These are phyloP conservation scores for Arge pagana DNA, from an alignment of 2,888 invertebrate species.

Conservation along the genomic window DNA sequence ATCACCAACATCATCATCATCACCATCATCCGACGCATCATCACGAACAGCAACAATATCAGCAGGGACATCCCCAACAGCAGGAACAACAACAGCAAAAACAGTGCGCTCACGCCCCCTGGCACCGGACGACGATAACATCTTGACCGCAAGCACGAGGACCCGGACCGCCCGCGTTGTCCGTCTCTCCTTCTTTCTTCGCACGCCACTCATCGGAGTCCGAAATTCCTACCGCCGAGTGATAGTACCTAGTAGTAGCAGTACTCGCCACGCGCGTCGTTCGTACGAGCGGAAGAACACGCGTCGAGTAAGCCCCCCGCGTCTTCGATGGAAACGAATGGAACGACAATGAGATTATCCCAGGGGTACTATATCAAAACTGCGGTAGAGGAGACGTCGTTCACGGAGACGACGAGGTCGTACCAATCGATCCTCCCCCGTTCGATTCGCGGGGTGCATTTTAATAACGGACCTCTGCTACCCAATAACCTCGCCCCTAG, in stretches of 20 bases:
- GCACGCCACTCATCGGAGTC: background rate
- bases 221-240: background rate
- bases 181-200: conserved; percentile 9
- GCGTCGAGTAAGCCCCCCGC: too few species aligned
- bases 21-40: conserved; percentile 46
- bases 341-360: too few species aligned
- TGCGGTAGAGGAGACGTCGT: too few species aligned
- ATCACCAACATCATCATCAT: conserved; percentile 37
- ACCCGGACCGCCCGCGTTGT: conserved; percentile 36
- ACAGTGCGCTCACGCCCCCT: conserved; percentile 42
- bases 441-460: too few species aligned
- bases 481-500: too few species aligned
- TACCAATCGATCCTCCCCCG: too few species aligned
- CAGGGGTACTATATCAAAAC: too few species aligned
- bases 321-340: too few species aligned
- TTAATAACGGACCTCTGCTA: too few species aligned
- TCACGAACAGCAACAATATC: conserved; percentile 55
- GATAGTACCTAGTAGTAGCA: background rate
- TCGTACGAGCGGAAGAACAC: too few species aligned
- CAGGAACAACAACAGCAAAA: conserved; percentile 39
- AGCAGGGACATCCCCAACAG: conserved; percentile 60
- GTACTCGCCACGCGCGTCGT: background rate
- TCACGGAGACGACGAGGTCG: too few species aligned
- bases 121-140: conserved; percentile 54
- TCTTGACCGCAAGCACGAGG: conserved; percentile 47